These are phyloP conservation scores for Microcebus ravelobensis DNA, from an alignment of 2,113 vertebrate species.

Conservation along the genomic window DNA sequence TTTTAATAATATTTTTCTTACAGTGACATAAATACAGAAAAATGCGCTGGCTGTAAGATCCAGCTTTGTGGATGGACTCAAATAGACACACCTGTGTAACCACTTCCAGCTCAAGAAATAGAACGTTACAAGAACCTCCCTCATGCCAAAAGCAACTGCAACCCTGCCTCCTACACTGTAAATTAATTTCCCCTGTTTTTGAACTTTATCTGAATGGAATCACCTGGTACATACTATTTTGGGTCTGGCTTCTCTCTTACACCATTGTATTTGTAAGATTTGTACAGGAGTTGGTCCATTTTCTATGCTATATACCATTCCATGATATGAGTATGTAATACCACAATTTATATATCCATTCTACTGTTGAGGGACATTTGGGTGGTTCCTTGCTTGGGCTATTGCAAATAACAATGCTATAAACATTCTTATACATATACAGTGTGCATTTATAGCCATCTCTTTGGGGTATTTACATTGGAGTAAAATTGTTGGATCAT, in stretches of 20 bases:
- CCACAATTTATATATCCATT: not conserved
- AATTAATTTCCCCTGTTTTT: not conserved
- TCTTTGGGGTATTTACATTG: not conserved
- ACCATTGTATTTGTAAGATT: not conserved
- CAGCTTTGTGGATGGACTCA: not conserved
- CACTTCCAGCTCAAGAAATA: not conserved
- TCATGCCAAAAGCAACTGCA: not conserved
- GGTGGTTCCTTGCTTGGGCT: not conserved
- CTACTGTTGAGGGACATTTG: not conserved
- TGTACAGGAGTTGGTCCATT: not conserved
- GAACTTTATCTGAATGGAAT: not conserved
- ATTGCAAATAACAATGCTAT: not conserved
- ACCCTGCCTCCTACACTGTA: not conserved
- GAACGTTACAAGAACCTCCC: not conserved
- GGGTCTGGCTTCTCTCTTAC: not conserved
- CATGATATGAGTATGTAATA: not conserved
- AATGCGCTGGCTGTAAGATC: not conserved
- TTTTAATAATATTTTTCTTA: constrained; percentile 38
- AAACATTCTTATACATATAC: too few species aligned
- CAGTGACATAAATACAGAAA: not conserved
- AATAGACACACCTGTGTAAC: not conserved
- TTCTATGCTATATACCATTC: not conserved
- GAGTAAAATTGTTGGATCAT: not conserved
- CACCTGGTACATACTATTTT: not conserved
- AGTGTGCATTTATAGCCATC: too few species aligned